Percentiles rank a stretch among this genome's conserved stretches.
phyloP scores from a whole-genome alignment of 2,113 vertebrate species.

The Marmota monax region DNA sequence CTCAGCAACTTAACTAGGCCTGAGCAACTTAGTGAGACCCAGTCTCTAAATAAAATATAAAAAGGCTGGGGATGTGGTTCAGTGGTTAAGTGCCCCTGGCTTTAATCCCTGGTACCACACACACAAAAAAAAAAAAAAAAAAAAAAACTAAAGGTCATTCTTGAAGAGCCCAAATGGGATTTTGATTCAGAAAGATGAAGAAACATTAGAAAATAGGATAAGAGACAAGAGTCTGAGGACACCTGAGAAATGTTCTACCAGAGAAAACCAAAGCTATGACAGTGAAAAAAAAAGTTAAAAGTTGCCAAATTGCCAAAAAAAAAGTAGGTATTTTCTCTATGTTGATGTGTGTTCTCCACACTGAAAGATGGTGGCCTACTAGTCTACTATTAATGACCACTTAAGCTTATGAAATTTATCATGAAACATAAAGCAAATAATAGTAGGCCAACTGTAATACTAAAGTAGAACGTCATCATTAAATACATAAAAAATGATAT shows the following conservation, averaged over 20 bases:
- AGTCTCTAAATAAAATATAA: no score
- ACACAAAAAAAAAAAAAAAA: no score
- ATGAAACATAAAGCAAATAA: neutral
- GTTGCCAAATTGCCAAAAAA: neutral
- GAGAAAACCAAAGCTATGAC: neutral
- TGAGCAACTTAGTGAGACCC: no score
- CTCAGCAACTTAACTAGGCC: no score
- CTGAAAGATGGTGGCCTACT: neutral
- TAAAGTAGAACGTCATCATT: neutral
- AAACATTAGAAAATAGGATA: neutral
- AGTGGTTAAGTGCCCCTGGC: no score
- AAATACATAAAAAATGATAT: slow-evolving; percentile 23
- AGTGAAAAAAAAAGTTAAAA: neutral
- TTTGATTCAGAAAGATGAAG: slow-evolving; percentile 58
- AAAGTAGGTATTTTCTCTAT: neutral
- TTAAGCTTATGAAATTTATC: slow-evolving; percentile 46
- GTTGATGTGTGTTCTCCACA: neutral
- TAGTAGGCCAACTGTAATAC: neutral
- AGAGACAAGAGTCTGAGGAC: neutral
- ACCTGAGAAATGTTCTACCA: neutral
- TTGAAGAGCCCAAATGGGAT: neutral
- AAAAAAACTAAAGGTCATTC: no score
- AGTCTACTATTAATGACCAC: neutral
- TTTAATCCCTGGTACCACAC: no score
- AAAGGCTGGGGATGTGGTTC: no score